Evolutionary conservation across 2,888 invertebrate species (phyloP), one percentile per base, ranked within the genome.

Genomic region (Plusia festucae): DNA sequence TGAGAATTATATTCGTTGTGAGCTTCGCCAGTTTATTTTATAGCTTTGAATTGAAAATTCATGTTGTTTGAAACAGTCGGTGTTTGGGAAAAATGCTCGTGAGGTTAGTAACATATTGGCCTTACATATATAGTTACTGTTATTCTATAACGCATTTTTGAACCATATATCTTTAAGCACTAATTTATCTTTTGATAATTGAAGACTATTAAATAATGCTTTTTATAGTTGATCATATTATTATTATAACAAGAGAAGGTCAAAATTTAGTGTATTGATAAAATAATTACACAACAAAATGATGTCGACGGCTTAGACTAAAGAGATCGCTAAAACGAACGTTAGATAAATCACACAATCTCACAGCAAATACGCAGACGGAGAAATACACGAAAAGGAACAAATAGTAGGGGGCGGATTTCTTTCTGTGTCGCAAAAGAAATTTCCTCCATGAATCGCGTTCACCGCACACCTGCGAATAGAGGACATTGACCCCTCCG

Each of bases 361-460:
- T 0, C 9, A 44, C 9, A 51, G 7, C 9, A 54, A 60, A 60
- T 54, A 27, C 40, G 2, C n/a, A 30, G 18, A 27, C 34, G 13
- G 15, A 16, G 11, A 32, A 15, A 2, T 18, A 55, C 49, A 40
- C 13, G 22, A 16, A 44, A 20, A 15, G 16, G 53, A 65, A 53
- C 60, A 65, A 65, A 66, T 82, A 66, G 86, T 87, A 84, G 64
- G 79, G 84, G 80, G 27, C 8, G 53, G 69, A 75, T 81, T 78
- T 82, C 79, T 82, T 83, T 84, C 73, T 76, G 73, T 80, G 83
- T 82, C 82, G 79, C 78, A 66, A 78, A 82, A 83, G 84, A 84
- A 87, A 85, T 83, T 81, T 78, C 79, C 70, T 74, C 69, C 77
- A 70, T 80, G 82, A 82, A 84, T 81, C 78, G 72, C 75, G 78